Evolutionary conservation across 2,888 invertebrate genomes (phyloP), one percentile per base, ranked within the genome.

Genomic region (Electrophaes corylata): DNA sequence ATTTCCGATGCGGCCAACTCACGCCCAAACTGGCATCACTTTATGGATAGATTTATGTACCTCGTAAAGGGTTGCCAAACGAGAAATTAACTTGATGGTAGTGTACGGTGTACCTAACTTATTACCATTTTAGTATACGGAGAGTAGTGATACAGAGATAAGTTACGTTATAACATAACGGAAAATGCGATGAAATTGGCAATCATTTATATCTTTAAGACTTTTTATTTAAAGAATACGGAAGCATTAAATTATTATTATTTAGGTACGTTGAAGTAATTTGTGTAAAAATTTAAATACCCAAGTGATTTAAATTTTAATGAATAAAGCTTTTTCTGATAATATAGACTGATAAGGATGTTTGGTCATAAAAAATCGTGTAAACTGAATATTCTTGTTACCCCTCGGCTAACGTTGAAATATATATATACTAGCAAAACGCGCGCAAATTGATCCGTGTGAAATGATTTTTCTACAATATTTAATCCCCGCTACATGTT

Each of bases 1-100:
- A 92, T 92, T 91, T 91, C 88, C 88, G 92, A 92, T 92, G 86
- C 78, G 74, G 72, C 70, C 77, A 71, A 75, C 82, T 75, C 79
- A 83, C 88, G 84, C 91, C 90, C 89, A 88, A 90, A 88, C 86
- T 83, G 76, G 84, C 88, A 86, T 86, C 87, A 87, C 84, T 83
- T 81, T 71, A 70, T 69, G 74, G 84, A 89, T 90, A 90, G 91
- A 90, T 91, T 90, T 91, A 91, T 91, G 85, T 81, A 75, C 75
- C 57, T 58, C 48, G 54, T 57, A 54, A 65, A 60, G 59, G 62
- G 62, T 61, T 65, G 64, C 60, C 67, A 65, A 41, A 49, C 63
- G 48, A 50, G 44, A 54, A 59, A 65, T 66, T 66, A 68, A 60
- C 56, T 53, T 49, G 60, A 62, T 66, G 66, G 33, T 46, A 33